Evolutionary conservation across 64 coral and sea anemone species (phyloP).

Genomic region (Porites australiensis): DNA sequence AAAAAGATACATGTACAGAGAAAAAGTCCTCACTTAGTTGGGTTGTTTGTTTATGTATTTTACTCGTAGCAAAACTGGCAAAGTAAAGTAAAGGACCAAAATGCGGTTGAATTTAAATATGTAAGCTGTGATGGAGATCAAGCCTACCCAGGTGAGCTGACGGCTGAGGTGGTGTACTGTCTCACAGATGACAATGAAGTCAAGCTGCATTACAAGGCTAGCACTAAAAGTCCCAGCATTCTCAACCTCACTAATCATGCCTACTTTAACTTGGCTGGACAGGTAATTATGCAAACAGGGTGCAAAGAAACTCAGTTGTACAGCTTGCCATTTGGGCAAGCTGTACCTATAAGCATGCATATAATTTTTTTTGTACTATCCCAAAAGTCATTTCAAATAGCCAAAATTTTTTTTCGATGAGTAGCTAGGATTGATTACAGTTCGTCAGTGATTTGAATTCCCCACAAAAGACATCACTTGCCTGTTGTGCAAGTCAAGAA

Average conservation of each 20-base stretch:
- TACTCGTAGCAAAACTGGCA: conserved; percentile 14
- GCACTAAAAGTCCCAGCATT: conserved; percentile 69
- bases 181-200: conserved; percentile 90
- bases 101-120: conserved; percentile 71
- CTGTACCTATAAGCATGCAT: no score
- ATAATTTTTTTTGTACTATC: no score
- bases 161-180: conserved; percentile 56
- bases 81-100: conserved; percentile 37
- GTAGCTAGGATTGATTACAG: no score
- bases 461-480: no score
- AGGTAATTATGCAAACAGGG: conserved; percentile 45
- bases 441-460: no score
- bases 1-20: no score
- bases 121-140: conserved; percentile 87
- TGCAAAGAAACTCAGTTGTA: no score
- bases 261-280: conserved; percentile 98
- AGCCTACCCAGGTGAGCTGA: conserved; percentile 87
- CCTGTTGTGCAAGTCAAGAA: no score
- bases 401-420: no score
- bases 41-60: background rate
- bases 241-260: conserved; percentile 93
- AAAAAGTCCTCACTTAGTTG: background rate
- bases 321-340: no score
- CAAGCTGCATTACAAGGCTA: conserved; percentile 75
- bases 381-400: no score